Percentiles rank a stretch among this genome's conserved stretches.
Evolutionary conservation across 1,140 invertebrate species (phyloP).

Genomic region (Drosophila neocordata): DNA sequence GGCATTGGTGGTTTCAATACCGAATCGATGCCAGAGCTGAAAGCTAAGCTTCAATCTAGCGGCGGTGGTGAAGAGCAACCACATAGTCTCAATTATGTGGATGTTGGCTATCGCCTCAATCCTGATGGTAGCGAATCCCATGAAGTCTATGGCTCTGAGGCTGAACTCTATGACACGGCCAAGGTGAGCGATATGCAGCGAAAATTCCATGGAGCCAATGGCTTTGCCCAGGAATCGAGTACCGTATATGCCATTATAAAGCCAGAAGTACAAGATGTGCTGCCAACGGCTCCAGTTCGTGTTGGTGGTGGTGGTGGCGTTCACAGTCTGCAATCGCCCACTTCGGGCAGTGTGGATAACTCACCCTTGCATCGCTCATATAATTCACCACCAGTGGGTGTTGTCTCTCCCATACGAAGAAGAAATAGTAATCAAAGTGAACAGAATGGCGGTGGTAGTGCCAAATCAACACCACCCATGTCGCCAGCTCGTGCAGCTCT

Average conservation of each 20-base stretch:
- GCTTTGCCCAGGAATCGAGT: conserved; percentile 68
- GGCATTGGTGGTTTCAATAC: conserved; percentile 84
- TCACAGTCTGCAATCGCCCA: conserved; percentile 56
- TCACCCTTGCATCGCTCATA: conserved; percentile 64
- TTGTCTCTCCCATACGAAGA: conserved; percentile 74
- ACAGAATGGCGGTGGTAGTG: conserved; percentile 48
- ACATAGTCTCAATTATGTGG: conserved; percentile 76
- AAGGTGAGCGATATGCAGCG: conserved; percentile 74
- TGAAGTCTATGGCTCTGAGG: conserved; percentile 74
- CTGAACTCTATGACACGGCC: conserved; percentile 74
- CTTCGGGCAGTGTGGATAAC: conserved; percentile 46
- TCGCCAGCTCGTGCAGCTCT: conserved; percentile 56
- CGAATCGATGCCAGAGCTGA: conserved; percentile 86
- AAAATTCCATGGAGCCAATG: conserved; percentile 79
- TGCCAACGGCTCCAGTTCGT: conserved; percentile 31
- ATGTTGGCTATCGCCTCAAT: conserved; percentile 81
- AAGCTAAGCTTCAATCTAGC: conserved; percentile 85
- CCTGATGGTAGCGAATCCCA: conserved; percentile 80
- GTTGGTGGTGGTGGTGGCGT: not conserved
- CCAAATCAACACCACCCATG: conserved; percentile 69
- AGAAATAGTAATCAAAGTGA: conserved; percentile 54
- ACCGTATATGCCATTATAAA: conserved; percentile 82
- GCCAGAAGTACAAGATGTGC: conserved; percentile 57
- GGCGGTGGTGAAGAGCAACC: conserved; percentile 49
- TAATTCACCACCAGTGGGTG: conserved; percentile 73